These are phyloP conservation scores for Morpho helenor DNA, from an alignment of 2,888 invertebrate genomes.

Conservation along the genomic window DNA sequence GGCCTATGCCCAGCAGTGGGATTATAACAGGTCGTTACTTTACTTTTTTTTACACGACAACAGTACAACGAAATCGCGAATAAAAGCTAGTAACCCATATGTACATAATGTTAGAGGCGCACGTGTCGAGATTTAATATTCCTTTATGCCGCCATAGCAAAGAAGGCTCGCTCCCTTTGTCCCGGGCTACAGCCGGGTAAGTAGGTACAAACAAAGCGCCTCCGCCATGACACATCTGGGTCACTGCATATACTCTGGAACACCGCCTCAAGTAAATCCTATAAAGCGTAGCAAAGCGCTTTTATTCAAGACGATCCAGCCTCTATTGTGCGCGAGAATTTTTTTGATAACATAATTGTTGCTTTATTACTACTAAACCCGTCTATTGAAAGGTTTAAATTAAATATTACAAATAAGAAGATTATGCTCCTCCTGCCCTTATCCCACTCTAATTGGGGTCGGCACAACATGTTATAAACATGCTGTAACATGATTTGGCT, in stretches of 20 bases:
- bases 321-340: background rate
- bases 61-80: too few species aligned
- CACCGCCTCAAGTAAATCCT: conserved; percentile 16
- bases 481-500: too few species aligned
- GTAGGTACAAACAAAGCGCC: conserved; percentile 34
- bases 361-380: too few species aligned
- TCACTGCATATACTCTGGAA: conserved; percentile 32
- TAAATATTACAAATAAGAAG: too few species aligned
- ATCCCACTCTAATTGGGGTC: too few species aligned
- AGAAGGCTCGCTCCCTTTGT: conserved; percentile 15
- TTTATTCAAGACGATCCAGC: conserved; percentile 11
- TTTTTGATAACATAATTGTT: background rate
- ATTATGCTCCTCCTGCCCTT: too few species aligned
- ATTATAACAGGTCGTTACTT: too few species aligned
- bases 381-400: too few species aligned
- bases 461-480: too few species aligned
- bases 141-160: conserved; percentile 8
- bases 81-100: too few species aligned
- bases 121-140: conserved; percentile 10
- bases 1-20: too few species aligned
- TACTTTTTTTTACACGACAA: too few species aligned
- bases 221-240: conserved; percentile 35
- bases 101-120: background rate
- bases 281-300: conserved; percentile 6
- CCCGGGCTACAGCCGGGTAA: conserved; percentile 24